Conservation (phyloP, 2,888 invertebrate genomes). For the Drosophila mulleri region DNA sequence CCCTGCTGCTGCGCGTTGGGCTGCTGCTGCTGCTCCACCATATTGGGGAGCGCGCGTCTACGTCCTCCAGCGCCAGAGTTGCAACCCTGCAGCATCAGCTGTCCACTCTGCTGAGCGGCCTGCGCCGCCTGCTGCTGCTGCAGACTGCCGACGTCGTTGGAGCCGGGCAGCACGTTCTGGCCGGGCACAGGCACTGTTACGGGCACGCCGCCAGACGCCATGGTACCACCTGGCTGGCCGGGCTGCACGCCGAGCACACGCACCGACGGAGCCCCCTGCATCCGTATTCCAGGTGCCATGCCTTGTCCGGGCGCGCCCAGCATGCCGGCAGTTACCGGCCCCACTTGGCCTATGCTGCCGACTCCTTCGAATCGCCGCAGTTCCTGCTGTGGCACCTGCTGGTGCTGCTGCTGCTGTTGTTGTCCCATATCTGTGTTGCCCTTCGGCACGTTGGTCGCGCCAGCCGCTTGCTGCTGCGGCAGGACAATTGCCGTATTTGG, state of each 20-base stretch:
- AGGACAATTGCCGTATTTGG: slow-evolving; percentile 68
- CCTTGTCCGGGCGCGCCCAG: slow-evolving; percentile 69
- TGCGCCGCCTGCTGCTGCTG: slow-evolving; percentile 60
- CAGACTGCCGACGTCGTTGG: slow-evolving; percentile 66
- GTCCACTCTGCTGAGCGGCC: slow-evolving; percentile 47
- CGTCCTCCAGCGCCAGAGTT: slow-evolving; percentile 73
- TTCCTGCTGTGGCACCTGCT: slow-evolving; percentile 79
- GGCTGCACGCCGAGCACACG: slow-evolving; percentile 73
- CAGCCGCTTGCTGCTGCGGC: slow-evolving; percentile 70
- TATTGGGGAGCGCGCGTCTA: slow-evolving; percentile 62
- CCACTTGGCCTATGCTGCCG: slow-evolving; percentile 64
- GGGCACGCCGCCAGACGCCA: slow-evolving; percentile 46
- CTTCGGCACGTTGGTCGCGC: slow-evolving; percentile 70
- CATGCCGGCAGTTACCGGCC: slow-evolving; percentile 52
- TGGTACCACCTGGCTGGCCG: slow-evolving; percentile 55
- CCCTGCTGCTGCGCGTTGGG: slow-evolving; percentile 43
- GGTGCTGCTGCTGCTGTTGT: slow-evolving; percentile 75
- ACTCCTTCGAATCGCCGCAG: slow-evolving; percentile 82
- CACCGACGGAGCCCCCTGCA: slow-evolving; percentile 82
- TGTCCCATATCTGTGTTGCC: slow-evolving; percentile 73
- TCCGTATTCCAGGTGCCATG: slow-evolving; percentile 81
- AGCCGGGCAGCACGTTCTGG: slow-evolving; percentile 50
- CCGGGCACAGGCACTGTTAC: slow-evolving; percentile 45
- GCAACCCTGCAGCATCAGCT: slow-evolving; percentile 65
- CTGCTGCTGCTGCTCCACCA: slow-evolving; percentile 51